These are phyloP conservation scores for Melanotaenia maccullochi DNA, from an alignment of 2,797 vertebrate genomes.

Conservation along the genomic window DNA sequence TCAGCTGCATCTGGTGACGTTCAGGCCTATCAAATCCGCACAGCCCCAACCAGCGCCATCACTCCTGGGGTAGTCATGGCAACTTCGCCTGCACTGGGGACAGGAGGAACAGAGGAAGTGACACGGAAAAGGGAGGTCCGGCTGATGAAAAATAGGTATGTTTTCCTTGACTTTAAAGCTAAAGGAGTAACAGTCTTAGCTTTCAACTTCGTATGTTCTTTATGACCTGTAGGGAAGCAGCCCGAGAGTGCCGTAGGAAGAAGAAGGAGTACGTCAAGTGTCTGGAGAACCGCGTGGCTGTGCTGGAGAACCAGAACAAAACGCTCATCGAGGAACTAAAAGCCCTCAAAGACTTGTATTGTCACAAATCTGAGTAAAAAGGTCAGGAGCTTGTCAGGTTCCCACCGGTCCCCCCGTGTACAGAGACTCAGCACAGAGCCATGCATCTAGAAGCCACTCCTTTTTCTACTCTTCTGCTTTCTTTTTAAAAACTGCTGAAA, in stretches of 20 bases:
- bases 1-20: slow-evolving; percentile 96
- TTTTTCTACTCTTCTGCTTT: slow-evolving; percentile 77
- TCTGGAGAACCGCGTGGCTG: slow-evolving; percentile 99
- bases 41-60: slow-evolving; percentile 91
- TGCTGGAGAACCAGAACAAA: slow-evolving; percentile 99
- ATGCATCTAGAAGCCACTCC: slow-evolving; percentile 67
- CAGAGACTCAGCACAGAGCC: slow-evolving; percentile 87
- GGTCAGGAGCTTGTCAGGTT: slow-evolving; percentile 26
- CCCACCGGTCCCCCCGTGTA: slow-evolving; percentile 76
- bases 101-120: slow-evolving; percentile 92
- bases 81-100: slow-evolving; percentile 91
- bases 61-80: slow-evolving; percentile 96
- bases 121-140: slow-evolving; percentile 98
- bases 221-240: slow-evolving; percentile 89
- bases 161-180: too few species aligned
- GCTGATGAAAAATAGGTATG: slow-evolving; percentile 98
- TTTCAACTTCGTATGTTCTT: neutral
- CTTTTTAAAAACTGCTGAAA: slow-evolving; percentile 68
- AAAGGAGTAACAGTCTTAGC: neutral
- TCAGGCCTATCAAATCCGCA: slow-evolving; percentile 98
- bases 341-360: slow-evolving; percentile 99
- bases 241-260: slow-evolving; percentile 97
- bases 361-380: slow-evolving; percentile 98
- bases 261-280: slow-evolving; percentile 99
- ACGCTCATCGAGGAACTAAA: slow-evolving; percentile 99